These are phyloP conservation scores for Electrophaes corylata DNA, from an alignment of 2,888 invertebrate species.

Conservation along the genomic window DNA sequence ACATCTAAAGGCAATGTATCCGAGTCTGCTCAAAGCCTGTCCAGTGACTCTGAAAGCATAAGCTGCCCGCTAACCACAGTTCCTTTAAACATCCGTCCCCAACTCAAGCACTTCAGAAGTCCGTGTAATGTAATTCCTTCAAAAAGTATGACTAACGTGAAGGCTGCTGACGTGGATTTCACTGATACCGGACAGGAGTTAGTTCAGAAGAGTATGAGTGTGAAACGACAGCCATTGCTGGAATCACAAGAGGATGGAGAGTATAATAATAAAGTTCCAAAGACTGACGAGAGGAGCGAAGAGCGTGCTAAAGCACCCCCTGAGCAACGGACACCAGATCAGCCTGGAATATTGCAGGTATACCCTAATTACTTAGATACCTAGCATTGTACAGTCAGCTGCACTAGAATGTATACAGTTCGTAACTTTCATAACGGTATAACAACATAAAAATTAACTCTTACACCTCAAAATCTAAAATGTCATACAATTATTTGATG, in stretches of 20 bases:
- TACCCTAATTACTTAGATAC: neutral
- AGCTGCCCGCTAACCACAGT: conserved; percentile 82
- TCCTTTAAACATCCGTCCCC: conserved; percentile 83
- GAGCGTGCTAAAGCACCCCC: conserved; percentile 54
- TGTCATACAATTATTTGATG: no score
- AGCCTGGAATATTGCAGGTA: conserved; percentile 88
- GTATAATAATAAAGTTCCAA: conserved; percentile 81
- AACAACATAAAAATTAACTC: no score
- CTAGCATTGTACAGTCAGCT: no score
- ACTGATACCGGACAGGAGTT: conserved; percentile 74
- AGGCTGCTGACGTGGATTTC: conserved; percentile 76
- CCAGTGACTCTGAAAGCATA: conserved; percentile 86
- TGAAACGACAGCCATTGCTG: conserved; percentile 80
- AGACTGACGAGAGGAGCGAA: conserved; percentile 68
- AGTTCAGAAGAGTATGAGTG: conserved; percentile 62
- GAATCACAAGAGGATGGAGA: conserved; percentile 73
- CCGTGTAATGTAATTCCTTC: conserved; percentile 80
- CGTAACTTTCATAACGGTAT: no score
- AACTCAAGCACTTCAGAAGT: conserved; percentile 67
- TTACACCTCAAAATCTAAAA: no score
- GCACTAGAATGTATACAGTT: no score
- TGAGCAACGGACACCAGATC: conserved; percentile 61
- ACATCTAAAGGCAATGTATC: conserved; percentile 84
- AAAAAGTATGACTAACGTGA: conserved; percentile 86
- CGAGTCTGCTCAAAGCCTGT: conserved; percentile 87